A percentile compares a stretch with the other conserved stretches of the same genome.
These are phyloP conservation scores for Drosophila sproati DNA, from an alignment of 1,140 invertebrate species.

Conservation along the genomic window DNA sequence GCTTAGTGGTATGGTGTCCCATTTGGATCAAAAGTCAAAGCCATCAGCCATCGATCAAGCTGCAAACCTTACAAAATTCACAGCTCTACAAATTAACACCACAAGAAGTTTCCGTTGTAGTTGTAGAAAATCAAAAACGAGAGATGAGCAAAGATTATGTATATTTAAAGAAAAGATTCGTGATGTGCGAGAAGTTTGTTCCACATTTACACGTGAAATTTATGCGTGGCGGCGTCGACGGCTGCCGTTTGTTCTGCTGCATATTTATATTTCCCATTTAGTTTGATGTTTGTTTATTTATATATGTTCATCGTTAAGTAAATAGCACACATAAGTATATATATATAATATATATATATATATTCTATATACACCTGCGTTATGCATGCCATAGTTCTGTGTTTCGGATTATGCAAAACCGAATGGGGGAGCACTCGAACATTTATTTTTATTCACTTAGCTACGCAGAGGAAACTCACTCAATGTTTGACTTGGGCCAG, in stretches of 20 bases:
- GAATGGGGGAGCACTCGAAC: conserved; percentile 18
- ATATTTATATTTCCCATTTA: conserved; percentile 14
- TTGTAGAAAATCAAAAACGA: conserved; percentile 19
- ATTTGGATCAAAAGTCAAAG: conserved; percentile 25
- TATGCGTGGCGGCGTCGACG: conserved; percentile 63
- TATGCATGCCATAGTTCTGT: conserved; percentile 37
- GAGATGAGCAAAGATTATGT: conserved; percentile 13
- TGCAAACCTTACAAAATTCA: conserved; percentile 43
- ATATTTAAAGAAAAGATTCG: conserved; percentile 35
- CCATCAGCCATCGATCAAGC: conserved; percentile 24
- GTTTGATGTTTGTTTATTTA: conserved; percentile 68
- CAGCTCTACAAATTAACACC: conserved; percentile 44
- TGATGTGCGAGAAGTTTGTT: conserved; percentile 59
- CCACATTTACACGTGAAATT: conserved; percentile 80
- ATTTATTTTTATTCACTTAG: conserved; percentile 48
- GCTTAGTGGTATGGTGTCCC: neutral
- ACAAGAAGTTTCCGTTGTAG: conserved; percentile 18
- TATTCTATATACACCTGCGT: conserved; percentile 60
- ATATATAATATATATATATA: conserved; percentile 9
- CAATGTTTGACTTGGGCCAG: neutral
- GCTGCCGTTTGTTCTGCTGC: conserved; percentile 19
- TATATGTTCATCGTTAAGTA: conserved; percentile 63
- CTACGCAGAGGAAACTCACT: conserved; percentile 34
- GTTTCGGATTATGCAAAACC: conserved; percentile 61
- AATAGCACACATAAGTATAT: conserved; percentile 21